Evolutionary conservation across 2,888 invertebrate genomes (phyloP).

Genomic region (Erebia palarica): DNA sequence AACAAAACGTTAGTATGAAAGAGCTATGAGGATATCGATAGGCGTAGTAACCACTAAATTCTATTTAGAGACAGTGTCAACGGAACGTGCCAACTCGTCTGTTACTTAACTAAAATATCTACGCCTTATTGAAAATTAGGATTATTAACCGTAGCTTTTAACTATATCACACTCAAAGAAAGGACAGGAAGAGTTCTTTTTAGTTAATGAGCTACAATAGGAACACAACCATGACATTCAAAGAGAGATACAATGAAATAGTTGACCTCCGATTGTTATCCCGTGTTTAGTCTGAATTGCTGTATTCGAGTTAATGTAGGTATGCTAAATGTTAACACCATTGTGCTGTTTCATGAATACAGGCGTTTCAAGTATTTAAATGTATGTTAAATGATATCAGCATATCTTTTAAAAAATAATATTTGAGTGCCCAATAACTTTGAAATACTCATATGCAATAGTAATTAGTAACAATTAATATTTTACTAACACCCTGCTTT

Average conservation of each 20-base stretch:
- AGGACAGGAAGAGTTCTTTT: slow-evolving; percentile 41
- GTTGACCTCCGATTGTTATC: slow-evolving; percentile 14
- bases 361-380: not conserved
- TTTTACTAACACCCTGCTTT: slow-evolving; percentile 12
- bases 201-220: slow-evolving; percentile 8
- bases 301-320: slow-evolving; percentile 1
- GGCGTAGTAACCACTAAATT: slow-evolving; percentile 48
- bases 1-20: slow-evolving; percentile 23
- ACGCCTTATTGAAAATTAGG: slow-evolving; percentile 49
- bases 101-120: slow-evolving; percentile 58
- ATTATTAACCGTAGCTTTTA: slow-evolving; percentile 18
- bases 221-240: slow-evolving; percentile 2
- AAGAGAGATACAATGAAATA: slow-evolving; percentile 4
- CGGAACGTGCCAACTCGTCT: slow-evolving; percentile 69
- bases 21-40: slow-evolving; percentile 29
- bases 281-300: slow-evolving; percentile 7
- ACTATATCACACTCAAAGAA: slow-evolving; percentile 27
- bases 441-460: not conserved
- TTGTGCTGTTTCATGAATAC: slow-evolving; percentile 2
- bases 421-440: not conserved
- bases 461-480: not conserved
- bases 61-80: slow-evolving; percentile 69
- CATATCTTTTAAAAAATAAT: not conserved
- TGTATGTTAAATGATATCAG: not conserved
- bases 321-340: slow-evolving; percentile 6